Evolutionary conservation across 92 coral and sea anemone species (phyloP).

Genomic region (Zoanthus sansibaricus): DNA sequence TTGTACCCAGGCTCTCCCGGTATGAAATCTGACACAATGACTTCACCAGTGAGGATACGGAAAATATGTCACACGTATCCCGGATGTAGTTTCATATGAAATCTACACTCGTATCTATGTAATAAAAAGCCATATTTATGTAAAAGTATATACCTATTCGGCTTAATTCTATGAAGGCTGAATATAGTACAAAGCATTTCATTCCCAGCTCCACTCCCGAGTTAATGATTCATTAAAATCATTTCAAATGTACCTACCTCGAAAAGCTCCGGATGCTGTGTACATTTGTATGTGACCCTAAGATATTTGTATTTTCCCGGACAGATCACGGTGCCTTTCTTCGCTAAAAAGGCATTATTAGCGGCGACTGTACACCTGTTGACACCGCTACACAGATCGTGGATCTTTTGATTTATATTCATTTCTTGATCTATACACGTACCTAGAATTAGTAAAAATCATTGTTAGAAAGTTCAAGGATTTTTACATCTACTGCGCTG

Average conservation of each 20-base stretch:
- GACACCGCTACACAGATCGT: conserved; percentile 90
- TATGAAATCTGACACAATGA: no score
- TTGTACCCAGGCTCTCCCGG: no score
- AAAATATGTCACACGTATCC: no score
- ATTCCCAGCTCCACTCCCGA: no score
- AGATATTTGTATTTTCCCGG: conserved; percentile 91
- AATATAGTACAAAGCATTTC: no score
- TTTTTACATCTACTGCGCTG: no score
- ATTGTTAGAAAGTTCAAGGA: background rate
- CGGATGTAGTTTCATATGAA: no score
- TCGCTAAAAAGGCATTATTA: conserved; percentile 76
- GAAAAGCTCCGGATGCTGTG: conserved; percentile 87
- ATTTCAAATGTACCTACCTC: conserved; percentile 52
- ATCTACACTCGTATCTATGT: no score
- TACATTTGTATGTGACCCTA: conserved; percentile 86
- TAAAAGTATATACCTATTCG: no score
- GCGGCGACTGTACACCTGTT: conserved; percentile 86
- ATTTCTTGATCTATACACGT: conserved; percentile 33
- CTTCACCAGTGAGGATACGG: no score
- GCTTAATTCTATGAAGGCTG: no score
- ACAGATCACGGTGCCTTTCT: conserved; percentile 77
- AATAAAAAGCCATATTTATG: no score
- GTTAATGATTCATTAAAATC: background rate
- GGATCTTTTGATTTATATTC: conserved; percentile 65
- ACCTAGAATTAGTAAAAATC: background rate